Conservation (phyloP, 2,797 vertebrate species). For the Amphiprion clarkii region DNA sequence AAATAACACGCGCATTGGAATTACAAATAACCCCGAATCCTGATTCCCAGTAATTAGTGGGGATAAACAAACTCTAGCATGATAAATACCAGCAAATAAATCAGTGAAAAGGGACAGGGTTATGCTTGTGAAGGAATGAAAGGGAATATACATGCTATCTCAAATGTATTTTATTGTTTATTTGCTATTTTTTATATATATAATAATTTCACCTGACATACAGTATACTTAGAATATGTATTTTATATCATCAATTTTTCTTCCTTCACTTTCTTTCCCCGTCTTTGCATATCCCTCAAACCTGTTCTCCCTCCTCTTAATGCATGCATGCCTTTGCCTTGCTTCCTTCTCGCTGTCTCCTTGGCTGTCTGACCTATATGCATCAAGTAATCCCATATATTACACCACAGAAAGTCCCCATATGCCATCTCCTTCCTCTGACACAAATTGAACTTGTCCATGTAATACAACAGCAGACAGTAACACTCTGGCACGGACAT, state of each 20-base stretch:
- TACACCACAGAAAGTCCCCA: constrained; percentile 10
- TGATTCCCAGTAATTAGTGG: constrained; percentile 58
- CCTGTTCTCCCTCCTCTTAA: neutral
- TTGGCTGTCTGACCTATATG: neutral
- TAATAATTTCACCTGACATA: neutral
- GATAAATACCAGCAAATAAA: constrained; percentile 45
- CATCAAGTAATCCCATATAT: constrained; percentile 31
- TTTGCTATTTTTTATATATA: neutral
- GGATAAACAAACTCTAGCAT: constrained; percentile 60
- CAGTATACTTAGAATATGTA: neutral
- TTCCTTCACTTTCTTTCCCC: no score
- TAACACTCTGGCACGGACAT: constrained; percentile 16
- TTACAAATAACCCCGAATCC: constrained; percentile 45
- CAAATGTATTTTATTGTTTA: constrained; percentile 7
- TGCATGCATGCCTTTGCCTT: neutral
- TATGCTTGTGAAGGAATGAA: constrained; percentile 16
- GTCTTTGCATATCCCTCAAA: neutral
- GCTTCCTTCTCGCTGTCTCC: neutral
- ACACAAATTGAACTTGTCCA: constrained; percentile 61
- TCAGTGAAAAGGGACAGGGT: constrained; percentile 26
- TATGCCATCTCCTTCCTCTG: constrained; percentile 49
- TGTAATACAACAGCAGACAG: constrained; percentile 46
- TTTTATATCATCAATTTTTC: neutral
- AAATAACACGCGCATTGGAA: constrained; percentile 26
- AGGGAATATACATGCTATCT: neutral